Conservation (phyloP, 1,140 invertebrate species). For the Drosophila sp. region DNA sequence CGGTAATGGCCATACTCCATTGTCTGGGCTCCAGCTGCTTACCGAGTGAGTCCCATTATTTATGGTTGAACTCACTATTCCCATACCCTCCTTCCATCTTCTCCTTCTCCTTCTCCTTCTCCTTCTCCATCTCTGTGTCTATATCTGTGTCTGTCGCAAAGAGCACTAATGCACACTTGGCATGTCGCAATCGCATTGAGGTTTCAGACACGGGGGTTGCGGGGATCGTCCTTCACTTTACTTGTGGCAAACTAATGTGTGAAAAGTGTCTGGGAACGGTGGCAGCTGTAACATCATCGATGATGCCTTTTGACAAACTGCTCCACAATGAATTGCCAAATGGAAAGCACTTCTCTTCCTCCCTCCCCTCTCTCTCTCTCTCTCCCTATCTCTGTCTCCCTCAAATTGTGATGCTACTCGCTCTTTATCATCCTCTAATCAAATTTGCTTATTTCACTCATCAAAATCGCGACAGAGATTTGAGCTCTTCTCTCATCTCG, state of each 20-base stretch:
- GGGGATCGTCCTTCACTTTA: constrained; percentile 6
- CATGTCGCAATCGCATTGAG: constrained; percentile 45
- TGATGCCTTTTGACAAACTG: constrained; percentile 46
- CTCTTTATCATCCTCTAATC: constrained; percentile 27
- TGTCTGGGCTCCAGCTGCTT: constrained; percentile 47
- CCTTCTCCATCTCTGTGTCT: neutral
- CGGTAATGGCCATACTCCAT: constrained; percentile 56
- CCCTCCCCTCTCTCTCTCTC: neutral
- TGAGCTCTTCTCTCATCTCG: constrained; percentile 5
- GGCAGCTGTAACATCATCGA: constrained; percentile 54
- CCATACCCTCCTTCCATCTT: neutral
- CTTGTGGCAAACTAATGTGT: constrained; percentile 45
- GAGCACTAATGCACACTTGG: constrained; percentile 54
- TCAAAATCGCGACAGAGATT: constrained; percentile 48
- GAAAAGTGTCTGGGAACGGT: constrained; percentile 52
- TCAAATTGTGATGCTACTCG: neutral
- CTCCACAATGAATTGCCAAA: constrained; percentile 34
- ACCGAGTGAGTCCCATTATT: constrained; percentile 45
- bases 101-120: too few species aligned
- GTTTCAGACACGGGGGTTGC: neutral
- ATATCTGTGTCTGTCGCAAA: neutral
- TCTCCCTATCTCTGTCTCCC: neutral
- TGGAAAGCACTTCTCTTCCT: constrained; percentile 13
- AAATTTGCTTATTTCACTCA: constrained; percentile 51
- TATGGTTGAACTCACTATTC: constrained; percentile 17